Conservation (phyloP, 2,797 vertebrate genomes). For the Alosa sapidissima region DNA sequence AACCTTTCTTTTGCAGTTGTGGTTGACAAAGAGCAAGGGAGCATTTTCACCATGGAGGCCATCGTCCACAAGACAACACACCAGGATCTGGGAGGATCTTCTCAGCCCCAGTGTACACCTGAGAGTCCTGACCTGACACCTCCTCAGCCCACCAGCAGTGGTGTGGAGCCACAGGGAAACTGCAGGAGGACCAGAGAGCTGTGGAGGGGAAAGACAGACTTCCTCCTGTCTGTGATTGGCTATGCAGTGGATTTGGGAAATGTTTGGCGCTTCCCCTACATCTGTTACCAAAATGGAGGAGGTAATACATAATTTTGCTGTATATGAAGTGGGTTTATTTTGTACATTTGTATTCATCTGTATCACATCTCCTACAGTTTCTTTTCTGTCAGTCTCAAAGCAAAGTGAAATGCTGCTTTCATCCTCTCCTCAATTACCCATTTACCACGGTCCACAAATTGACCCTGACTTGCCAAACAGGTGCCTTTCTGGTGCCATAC, state of each 20-base stretch:
- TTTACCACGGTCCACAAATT: neutral
- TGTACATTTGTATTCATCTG: no score
- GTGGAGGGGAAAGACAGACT: constrained; percentile 84
- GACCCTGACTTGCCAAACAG: neutral
- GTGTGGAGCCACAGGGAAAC: neutral
- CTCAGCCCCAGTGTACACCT: neutral
- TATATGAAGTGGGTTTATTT: no score
- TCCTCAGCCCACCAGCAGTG: neutral
- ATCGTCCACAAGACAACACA: neutral
- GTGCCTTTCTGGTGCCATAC: constrained; percentile 59
- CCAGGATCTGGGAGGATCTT: neutral
- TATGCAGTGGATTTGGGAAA: constrained; percentile 84
- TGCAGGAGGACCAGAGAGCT: neutral
- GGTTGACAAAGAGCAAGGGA: neutral
- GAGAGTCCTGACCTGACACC: neutral
- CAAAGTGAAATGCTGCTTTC: neutral
- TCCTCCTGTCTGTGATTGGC: constrained; percentile 82
- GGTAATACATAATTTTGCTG: constrained; percentile 55
- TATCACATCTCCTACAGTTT: neutral
- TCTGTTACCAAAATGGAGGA: constrained; percentile 85
- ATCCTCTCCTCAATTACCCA: neutral
- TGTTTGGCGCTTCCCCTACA: constrained; percentile 83
- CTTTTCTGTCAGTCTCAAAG: neutral
- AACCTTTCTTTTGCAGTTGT: neutral
- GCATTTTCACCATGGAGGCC: neutral